These are phyloP conservation scores for Propithecus perrieri DNA, from an alignment of 2,797 vertebrate genomes.

Conservation along the genomic window DNA sequence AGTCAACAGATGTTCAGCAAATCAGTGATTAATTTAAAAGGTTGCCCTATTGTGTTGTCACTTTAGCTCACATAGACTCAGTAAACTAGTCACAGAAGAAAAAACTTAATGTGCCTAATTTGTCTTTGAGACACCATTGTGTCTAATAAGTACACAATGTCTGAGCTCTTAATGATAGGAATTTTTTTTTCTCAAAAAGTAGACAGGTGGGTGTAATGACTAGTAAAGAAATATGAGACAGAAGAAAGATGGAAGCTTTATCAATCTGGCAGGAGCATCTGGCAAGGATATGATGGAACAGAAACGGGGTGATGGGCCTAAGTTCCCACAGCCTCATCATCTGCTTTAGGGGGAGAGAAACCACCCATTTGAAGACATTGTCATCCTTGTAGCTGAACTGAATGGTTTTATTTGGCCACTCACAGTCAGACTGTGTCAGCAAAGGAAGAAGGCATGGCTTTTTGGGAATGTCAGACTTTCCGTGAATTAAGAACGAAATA, in stretches of 20 bases:
- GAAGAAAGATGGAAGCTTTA: neutral
- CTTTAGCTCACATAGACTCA: neutral
- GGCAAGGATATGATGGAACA: neutral
- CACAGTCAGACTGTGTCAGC: neutral
- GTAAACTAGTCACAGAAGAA: neutral
- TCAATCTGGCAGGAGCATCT: neutral
- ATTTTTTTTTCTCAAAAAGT: constrained; percentile 10
- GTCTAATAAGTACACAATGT: constrained; percentile 33
- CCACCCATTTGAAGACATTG: neutral
- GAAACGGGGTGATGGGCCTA: neutral
- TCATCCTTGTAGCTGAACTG: neutral
- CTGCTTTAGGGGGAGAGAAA: neutral
- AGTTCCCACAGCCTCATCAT: neutral
- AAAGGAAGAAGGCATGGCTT: neutral
- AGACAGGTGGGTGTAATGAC: constrained; percentile 15
- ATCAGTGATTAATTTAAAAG: constrained; percentile 32
- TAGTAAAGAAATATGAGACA: constrained; percentile 16
- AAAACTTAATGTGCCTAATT: constrained; percentile 26
- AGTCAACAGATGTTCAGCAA: constrained; percentile 52
- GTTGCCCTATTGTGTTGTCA: neutral
- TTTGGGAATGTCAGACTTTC: neutral
- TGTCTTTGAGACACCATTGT: constrained; percentile 46
- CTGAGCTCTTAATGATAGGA: constrained; percentile 38
- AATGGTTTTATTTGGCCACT: neutral
- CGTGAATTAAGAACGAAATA: neutral